Base-by-base conservation (phyloP, 2,888 invertebrate species). In the Odontocolon sp. region DNA sequence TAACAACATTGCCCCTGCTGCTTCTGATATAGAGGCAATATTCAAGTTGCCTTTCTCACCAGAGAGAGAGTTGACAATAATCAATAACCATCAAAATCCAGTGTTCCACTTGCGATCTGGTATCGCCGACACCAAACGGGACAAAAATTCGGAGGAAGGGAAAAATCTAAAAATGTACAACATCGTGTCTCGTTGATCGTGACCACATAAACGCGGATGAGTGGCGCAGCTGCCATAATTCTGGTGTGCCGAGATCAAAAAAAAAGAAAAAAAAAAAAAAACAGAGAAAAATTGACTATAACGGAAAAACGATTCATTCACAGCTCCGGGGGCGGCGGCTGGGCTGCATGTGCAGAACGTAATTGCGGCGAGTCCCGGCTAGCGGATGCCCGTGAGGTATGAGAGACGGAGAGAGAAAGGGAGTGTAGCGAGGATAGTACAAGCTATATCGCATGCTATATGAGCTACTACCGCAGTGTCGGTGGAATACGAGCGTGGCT, bases 261-360 rank as follows among this genome's bases (percentile, higher is more conserved):
- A 38, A 56, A 42, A 40, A 45, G 56, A 11, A 40, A 28, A 47
- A 64, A 45, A 54, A 72, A 28, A 28, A 42, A 33, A 16, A 47
- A 70, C 36, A 8, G 5, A 77, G 66, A 47, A 64, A 59, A 47
- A 23, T 9, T 28, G 63, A 31, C 54, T 18, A 45, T 78, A 70
- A 72, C 71, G 79, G 79, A 79, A 78, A 77, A 79, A 74, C 77
- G 81, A 83, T 86, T 86, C 86, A 86, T 86, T 86, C 86, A 87
- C 82, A 80, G 80, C 77, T 81, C 77, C 80, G 73, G 80, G 80
- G 83, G 80, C 82, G 81, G 70, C 77, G 80, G 68, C 63, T 75
- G 54, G 66, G 71, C 63, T 70, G 68, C 77, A 77, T 72, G 77
- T n/a, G 68, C 77, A 21, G 56, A 75, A 77, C 83, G 83, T 86